Conservation (phyloP, 2,113 vertebrate genomes). For the Ceuthmochares aereus region DNA sequence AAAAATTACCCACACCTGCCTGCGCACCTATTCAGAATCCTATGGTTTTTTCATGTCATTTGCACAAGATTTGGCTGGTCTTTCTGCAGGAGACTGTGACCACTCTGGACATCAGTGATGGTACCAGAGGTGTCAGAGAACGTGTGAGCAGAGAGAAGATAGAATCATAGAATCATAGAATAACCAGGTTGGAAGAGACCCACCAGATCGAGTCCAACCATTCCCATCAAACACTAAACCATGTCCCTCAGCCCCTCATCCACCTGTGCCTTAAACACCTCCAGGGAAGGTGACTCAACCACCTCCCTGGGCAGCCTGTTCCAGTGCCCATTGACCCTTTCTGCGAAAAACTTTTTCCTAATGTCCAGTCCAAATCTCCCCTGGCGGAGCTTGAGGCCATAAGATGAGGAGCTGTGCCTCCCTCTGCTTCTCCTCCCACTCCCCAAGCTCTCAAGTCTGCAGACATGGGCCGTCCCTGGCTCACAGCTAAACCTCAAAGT, state of each 20-base stretch:
- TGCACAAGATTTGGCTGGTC: neutral
- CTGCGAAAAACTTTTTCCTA: too few relatives aligned
- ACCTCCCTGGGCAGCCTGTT: too few relatives aligned
- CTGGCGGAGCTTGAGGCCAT: too few relatives aligned
- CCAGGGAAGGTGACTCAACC: too few relatives aligned
- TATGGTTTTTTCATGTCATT: neutral
- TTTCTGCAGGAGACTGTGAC: neutral
- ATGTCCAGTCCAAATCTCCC: too few relatives aligned
- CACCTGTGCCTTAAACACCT: too few relatives aligned
- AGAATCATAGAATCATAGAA: too few relatives aligned
- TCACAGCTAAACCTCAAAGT: neutral
- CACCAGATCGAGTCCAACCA: too few relatives aligned
- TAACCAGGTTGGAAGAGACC: too few relatives aligned
- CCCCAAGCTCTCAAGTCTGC: neutral
- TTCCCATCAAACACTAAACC: too few relatives aligned
- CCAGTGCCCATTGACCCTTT: too few relatives aligned
- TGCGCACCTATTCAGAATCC: accelerated
- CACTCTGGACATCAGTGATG: accelerated
- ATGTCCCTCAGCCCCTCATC: too few relatives aligned
- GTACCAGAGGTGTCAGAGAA: neutral
- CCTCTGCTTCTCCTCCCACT: neutral
- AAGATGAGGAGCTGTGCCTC: neutral
- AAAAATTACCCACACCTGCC: neutral
- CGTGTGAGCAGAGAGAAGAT: neutral
- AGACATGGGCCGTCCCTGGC: neutral